Base-by-base conservation (phyloP, 2,888 invertebrate species). In the Acanthacorydalis orientalis region DNA sequence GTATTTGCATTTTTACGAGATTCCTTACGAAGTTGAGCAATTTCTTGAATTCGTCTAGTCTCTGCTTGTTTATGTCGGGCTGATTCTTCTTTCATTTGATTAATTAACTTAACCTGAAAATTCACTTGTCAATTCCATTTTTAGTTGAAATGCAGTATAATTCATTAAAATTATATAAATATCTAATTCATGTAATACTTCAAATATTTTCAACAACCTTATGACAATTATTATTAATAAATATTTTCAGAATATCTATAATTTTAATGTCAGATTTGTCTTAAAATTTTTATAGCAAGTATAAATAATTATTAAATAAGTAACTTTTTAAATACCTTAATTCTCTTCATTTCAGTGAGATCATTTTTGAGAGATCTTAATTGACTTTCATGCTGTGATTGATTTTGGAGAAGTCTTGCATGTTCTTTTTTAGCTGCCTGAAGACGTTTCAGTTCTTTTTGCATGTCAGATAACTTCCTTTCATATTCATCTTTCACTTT, bases 61-160 rank as follows among this genome's bases (percentile, higher is more conserved):
- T 93, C 91, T 7, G 83, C 78, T 60, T 88, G 83, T 54, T 88
- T 85, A 59, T 90, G 89, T 48, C 84, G 78, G 57, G 79, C 83
- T 6, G 83, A 78, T 62, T 97, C 96, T 50, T 90, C 88, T 49
- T 90, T 84, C 80, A 96, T 92, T 66, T 88, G 88, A 60, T 90
- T 89, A 59, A 96, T 82, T 48, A 97, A 68, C 60, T 82, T 78
- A 1, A 89, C 84, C 76, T 77, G 56, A 11, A 51, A 52, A 41
- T 31, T n/a, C 12, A 23, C 6, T n/a, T 11, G 16, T 10, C 11
- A n/a, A 12, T 42, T 9, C 23, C 31, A 11, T 2, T 2, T 43
- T 31, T 43, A 23, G 15, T 42, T 7, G 15, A 42, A 16, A 23
- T 12, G 4, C 10, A 42, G 7, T 15, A 23, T 16, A 7, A 23